Conservation (phyloP, 2,797 vertebrate genomes). For the Molossus alvarezi region DNA sequence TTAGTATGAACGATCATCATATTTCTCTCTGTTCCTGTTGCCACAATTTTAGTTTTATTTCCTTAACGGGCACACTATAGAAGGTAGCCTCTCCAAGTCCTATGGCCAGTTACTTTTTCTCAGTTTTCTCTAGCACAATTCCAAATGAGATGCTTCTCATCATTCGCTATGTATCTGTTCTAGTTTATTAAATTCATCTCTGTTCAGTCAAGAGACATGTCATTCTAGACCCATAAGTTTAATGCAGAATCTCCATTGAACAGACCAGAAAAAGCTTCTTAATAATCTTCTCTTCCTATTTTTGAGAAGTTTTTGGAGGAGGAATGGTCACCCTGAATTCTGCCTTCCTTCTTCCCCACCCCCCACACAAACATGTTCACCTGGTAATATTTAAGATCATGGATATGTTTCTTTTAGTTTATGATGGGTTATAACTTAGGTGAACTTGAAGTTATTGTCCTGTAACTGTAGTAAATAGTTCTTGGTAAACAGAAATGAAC, state of each 20-base stretch:
- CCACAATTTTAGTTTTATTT: neutral
- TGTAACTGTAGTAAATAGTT: neutral
- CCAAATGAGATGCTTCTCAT: conserved; percentile 16
- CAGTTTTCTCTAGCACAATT: neutral
- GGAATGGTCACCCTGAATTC: conserved; percentile 64
- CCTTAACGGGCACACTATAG: neutral
- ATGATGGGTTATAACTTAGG: conserved; percentile 53
- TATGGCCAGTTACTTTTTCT: conserved; percentile 43
- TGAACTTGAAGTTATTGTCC: conserved; percentile 31
- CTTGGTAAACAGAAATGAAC: neutral
- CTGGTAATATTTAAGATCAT: conserved; percentile 63
- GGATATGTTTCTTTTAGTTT: conserved; percentile 59
- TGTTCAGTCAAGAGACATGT: conserved; percentile 78
- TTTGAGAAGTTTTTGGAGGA: conserved; percentile 72
- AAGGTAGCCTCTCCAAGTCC: neutral
- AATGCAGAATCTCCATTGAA: conserved; percentile 74
- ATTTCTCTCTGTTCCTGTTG: neutral
- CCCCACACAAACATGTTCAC: conserved; percentile 43
- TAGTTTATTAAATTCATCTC: conserved; percentile 72
- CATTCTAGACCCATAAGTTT: conserved; percentile 67
- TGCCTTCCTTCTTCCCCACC: conserved; percentile 50
- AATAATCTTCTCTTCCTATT: conserved; percentile 79
- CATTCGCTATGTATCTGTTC: neutral
- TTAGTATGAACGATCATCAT: neutral
- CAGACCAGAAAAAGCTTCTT: conserved; percentile 73